Conservation (phyloP, 2,888 invertebrate species). For the Aricia artaxerxes region DNA sequence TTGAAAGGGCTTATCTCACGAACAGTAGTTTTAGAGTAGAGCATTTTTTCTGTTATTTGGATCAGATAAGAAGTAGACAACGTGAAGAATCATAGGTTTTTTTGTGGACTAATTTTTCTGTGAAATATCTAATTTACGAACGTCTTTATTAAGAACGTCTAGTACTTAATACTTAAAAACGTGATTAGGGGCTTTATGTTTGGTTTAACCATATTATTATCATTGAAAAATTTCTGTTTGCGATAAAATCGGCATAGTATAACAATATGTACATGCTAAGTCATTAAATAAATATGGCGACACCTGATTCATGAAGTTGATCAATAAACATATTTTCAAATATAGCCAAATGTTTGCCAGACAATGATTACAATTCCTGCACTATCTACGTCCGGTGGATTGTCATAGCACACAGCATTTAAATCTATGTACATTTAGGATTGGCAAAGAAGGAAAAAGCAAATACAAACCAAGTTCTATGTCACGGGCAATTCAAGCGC, state of each 20-base stretch:
- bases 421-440: too few species aligned
- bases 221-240: not conserved
- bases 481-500: not conserved
- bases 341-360: not conserved
- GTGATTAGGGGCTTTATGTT: not conserved
- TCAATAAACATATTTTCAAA: not conserved
- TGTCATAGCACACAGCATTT: too few species aligned
- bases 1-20: too few species aligned
- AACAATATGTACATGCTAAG: not conserved
- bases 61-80: too few species aligned
- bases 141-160: too few species aligned
- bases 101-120: too few species aligned
- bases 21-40: too few species aligned
- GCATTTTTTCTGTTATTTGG: too few species aligned
- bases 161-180: not conserved
- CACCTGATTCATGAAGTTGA: not conserved
- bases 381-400: too few species aligned
- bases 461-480: constrained; percentile 4
- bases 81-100: too few species aligned
- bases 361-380: too few species aligned
- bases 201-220: not conserved
- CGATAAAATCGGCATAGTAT: not conserved
- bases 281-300: not conserved
- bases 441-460: not conserved
- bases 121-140: too few species aligned